A percentile compares a stretch with the other conserved stretches of the same genome.
These are phyloP conservation scores for Diorhabda carinulata DNA, from an alignment of 1,140 invertebrate species.

Conservation along the genomic window DNA sequence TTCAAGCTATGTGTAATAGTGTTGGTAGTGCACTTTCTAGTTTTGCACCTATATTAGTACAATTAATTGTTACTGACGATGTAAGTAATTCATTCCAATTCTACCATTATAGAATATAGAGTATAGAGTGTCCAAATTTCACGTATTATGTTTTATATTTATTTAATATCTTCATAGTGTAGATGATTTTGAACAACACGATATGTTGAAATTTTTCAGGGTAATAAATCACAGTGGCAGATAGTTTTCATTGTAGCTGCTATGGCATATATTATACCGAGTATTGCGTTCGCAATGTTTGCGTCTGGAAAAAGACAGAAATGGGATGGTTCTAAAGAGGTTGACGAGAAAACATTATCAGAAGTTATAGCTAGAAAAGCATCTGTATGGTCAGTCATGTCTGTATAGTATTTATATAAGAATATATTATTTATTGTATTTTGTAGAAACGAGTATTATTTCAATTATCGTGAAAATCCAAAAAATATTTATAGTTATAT, in stretches of 20 bases:
- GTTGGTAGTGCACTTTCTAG: constrained; percentile 67
- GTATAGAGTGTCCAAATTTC: too few species aligned
- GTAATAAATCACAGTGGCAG: constrained; percentile 31
- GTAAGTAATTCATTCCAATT: constrained; percentile 46
- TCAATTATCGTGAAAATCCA: too few species aligned
- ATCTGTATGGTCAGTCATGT: constrained; percentile 1
- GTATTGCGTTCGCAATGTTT: constrained; percentile 31
- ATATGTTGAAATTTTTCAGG: constrained; percentile 26
- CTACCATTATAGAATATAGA: too few species aligned
- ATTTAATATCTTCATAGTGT: too few species aligned
- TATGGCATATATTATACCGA: constrained; percentile 26
- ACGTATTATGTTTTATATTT: not conserved
- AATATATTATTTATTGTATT: too few species aligned
- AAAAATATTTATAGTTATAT: too few species aligned
- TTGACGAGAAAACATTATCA: constrained; percentile 1
- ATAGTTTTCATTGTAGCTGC: constrained; percentile 35
- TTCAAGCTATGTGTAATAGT: constrained; percentile 76
- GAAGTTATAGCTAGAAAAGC: not conserved
- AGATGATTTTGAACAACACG: too few species aligned
- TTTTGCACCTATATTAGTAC: constrained; percentile 62
- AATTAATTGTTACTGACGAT: constrained; percentile 58
- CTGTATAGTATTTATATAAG: not conserved
- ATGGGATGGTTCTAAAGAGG: constrained; percentile 25
- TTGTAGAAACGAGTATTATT: too few species aligned
- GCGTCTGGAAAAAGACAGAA: constrained; percentile 32